Evolutionary conservation across 2,113 vertebrate genomes (phyloP).

Genomic region (Crotophaga sulcirostris): DNA sequence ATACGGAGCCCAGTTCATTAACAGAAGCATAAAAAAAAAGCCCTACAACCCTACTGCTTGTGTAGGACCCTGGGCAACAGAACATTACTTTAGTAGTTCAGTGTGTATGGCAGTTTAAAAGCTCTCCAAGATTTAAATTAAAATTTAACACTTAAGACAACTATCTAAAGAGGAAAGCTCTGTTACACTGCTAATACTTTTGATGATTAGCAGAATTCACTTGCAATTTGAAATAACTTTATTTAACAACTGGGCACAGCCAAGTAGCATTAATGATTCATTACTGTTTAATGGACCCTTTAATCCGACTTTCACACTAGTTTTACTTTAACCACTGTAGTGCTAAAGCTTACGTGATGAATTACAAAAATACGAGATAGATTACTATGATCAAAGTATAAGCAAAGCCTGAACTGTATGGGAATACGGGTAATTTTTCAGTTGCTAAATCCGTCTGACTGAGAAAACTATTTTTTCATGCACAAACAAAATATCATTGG

Average conservation of each 20-base stretch:
- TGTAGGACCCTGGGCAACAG: background rate
- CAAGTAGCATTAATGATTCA: background rate
- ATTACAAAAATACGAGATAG: background rate
- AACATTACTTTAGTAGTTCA: background rate
- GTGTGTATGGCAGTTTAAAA: background rate
- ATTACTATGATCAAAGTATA: background rate
- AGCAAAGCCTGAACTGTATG: background rate
- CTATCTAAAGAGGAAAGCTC: background rate
- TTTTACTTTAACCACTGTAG: slow-evolving; percentile 5
- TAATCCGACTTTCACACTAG: background rate
- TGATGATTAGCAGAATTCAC: background rate
- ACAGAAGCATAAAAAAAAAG: background rate
- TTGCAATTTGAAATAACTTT: background rate
- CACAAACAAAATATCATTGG: background rate
- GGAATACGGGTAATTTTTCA: background rate
- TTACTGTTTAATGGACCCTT: slow-evolving; percentile 26
- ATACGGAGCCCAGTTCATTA: background rate
- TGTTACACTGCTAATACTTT: background rate
- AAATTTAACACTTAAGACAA: background rate
- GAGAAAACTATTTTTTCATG: background rate
- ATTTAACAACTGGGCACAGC: background rate
- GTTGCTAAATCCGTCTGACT: background rate
- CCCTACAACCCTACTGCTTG: background rate
- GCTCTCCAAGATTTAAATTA: background rate
- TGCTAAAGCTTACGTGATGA: background rate